These are phyloP conservation scores for Spilogale gracilis DNA, from an alignment of 2,113 vertebrate genomes.

Conservation along the genomic window DNA sequence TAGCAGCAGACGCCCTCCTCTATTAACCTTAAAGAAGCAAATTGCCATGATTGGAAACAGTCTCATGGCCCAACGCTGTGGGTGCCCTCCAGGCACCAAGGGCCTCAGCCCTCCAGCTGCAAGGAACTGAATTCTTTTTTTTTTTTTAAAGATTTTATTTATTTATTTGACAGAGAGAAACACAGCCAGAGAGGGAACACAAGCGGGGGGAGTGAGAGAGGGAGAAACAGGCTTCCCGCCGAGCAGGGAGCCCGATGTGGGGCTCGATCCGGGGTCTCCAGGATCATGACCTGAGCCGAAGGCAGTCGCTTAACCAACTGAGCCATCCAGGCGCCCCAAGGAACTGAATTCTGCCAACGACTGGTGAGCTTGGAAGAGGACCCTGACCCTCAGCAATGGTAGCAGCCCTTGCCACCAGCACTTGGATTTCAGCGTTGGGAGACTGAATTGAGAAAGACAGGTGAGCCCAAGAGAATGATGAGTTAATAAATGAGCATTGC, in stretches of 20 bases:
- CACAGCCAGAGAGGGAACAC: too few species aligned
- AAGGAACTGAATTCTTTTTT: slow-evolving; percentile 29
- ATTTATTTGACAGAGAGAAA: too few species aligned
- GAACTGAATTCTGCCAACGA: neutral
- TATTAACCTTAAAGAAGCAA: neutral
- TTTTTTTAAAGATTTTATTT: too few species aligned
- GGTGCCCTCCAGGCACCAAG: neutral
- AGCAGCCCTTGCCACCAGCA: neutral
- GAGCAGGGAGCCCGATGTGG: too few species aligned
- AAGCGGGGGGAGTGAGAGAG: too few species aligned
- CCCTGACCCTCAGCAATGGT: neutral
- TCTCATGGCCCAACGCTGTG: neutral
- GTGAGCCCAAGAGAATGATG: neutral
- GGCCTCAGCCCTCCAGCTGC: neutral
- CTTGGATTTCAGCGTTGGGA: neutral
- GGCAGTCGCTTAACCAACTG: too few species aligned
- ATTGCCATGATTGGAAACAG: neutral
- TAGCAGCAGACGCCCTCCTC: neutral
- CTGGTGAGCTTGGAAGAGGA: neutral
- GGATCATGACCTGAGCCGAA: too few species aligned
- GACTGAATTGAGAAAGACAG: neutral
- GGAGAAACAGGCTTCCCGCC: too few species aligned
- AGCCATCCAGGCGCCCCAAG: neutral
- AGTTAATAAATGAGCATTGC: neutral
- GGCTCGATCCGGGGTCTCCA: too few species aligned